phyloP scores from a whole-genome alignment of 2,113 vertebrate species.

The Asarcornis scutulata region DNA sequence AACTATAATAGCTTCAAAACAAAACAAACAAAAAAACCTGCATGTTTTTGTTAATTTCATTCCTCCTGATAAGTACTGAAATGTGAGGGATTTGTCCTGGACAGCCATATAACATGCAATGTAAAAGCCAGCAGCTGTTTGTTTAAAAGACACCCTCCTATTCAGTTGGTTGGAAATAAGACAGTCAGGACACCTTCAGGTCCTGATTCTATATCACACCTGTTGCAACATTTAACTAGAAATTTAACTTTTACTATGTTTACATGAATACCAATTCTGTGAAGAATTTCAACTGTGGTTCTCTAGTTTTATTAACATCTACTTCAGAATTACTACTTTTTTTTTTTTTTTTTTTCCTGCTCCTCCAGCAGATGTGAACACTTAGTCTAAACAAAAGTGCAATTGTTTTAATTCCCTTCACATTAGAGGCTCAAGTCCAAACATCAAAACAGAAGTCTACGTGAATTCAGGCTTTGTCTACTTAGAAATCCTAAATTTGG shows the following conservation, averaged over 20 bases:
- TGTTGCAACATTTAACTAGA: not conserved
- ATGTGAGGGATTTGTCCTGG: not conserved
- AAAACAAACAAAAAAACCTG: not conserved
- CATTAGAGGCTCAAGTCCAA: not conserved
- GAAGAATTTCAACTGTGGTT: not conserved
- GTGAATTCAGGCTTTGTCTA: not conserved
- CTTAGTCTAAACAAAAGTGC: not conserved
- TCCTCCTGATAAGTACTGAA: not conserved
- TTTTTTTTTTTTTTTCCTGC: not conserved
- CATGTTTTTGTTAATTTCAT: not conserved
- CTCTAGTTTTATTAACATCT: not conserved
- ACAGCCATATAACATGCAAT: not conserved
- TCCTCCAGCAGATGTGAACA: not conserved
- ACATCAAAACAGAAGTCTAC: not conserved
- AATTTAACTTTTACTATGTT: not conserved
- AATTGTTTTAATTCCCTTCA: not conserved
- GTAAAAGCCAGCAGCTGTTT: not conserved
- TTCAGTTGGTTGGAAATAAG: not conserved
- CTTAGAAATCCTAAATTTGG: not conserved
- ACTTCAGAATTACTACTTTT: not conserved
- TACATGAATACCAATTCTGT: not conserved
- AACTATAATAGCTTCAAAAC: not conserved
- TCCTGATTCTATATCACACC: not conserved
- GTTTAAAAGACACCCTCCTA: not conserved
- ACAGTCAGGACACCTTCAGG: not conserved